Evolutionary conservation across 2,888 invertebrate species (phyloP).

Genomic region (Dolomedes plantarius): DNA sequence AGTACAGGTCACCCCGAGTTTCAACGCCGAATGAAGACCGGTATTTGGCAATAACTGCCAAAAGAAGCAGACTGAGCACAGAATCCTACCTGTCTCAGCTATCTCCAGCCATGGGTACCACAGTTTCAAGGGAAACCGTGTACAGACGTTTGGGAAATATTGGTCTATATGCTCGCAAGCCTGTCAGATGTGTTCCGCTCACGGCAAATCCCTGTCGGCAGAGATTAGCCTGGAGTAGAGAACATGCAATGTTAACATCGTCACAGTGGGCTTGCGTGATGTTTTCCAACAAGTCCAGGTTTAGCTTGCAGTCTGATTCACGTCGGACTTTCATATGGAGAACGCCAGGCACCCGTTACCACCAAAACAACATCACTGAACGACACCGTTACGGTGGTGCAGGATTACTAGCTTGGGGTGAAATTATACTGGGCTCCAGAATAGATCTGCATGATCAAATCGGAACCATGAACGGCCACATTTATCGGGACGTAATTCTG

Average conservation of each 20-base stretch:
- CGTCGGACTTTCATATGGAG: not conserved
- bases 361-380: slow-evolving; percentile 23
- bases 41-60: not conserved
- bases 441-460: slow-evolving; percentile 17
- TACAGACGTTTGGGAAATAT: not conserved
- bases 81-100: not conserved
- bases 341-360: slow-evolving; percentile 14
- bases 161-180: slow-evolving; percentile 23
- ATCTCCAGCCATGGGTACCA: not conserved
- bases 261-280: slow-evolving; percentile 19
- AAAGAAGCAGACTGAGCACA: not conserved
- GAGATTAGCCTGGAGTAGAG: not conserved
- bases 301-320: slow-evolving; percentile 8
- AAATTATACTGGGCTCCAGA: slow-evolving; percentile 3
- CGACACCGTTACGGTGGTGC: slow-evolving; percentile 3
- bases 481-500: slow-evolving; percentile 6
- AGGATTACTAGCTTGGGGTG: slow-evolving; percentile 21
- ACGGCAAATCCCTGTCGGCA: slow-evolving; percentile 12
- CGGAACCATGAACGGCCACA: not conserved
- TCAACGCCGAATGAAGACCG: not conserved
- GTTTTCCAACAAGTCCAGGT: slow-evolving; percentile 12
- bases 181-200: slow-evolving; percentile 12
- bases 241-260: slow-evolving; percentile 11
- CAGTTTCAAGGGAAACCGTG: slow-evolving; percentile 2
- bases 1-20: not conserved